Evolutionary conservation across 1,140 invertebrate species (phyloP).

Genomic region (Drosophila ogumai): DNA sequence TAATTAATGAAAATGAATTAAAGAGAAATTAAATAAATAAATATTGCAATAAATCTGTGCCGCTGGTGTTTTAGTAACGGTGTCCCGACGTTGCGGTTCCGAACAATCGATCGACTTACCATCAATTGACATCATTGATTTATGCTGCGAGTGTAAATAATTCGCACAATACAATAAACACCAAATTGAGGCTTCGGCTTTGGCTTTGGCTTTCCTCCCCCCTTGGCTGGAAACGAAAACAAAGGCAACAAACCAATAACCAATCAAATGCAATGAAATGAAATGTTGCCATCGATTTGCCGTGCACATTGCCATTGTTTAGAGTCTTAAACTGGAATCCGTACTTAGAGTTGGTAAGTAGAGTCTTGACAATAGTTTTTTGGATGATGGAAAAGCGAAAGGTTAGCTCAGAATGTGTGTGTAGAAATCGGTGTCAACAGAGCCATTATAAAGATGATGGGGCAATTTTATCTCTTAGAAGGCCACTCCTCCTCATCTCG

Average conservation of each 20-base stretch:
- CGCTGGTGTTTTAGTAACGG: slow-evolving; percentile 61
- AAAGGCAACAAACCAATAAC: slow-evolving; percentile 20
- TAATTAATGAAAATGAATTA: slow-evolving; percentile 37
- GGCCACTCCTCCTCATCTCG: slow-evolving; percentile 35
- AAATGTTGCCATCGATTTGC: slow-evolving; percentile 58
- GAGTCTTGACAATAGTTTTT: slow-evolving; percentile 20
- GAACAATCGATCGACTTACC: slow-evolving; percentile 28
- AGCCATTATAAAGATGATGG: slow-evolving; percentile 42
- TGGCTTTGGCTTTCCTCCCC: slow-evolving; percentile 40
- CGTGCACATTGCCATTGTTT: slow-evolving; percentile 28
- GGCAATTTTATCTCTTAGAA: slow-evolving; percentile 34
- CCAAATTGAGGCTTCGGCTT: slow-evolving; percentile 57
- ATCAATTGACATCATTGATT: slow-evolving; percentile 64
- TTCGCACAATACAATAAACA: slow-evolving; percentile 60
- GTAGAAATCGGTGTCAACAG: slow-evolving; percentile 26
- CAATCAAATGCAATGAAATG: slow-evolving; percentile 71
- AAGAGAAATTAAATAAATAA: slow-evolving; percentile 42
- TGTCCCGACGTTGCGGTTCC: slow-evolving; percentile 25
- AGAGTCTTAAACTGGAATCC: slow-evolving; percentile 34
- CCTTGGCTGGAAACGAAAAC: not conserved
- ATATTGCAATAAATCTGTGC: slow-evolving; percentile 54
- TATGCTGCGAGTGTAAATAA: slow-evolving; percentile 72
- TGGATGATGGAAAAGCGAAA: slow-evolving; percentile 40
- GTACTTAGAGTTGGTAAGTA: slow-evolving; percentile 44
- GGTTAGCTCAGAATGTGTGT: slow-evolving; percentile 42